phyloP scores from a whole-genome alignment of 1,140 invertebrate genomes.

The Caenorhabditis elegans region DNA sequence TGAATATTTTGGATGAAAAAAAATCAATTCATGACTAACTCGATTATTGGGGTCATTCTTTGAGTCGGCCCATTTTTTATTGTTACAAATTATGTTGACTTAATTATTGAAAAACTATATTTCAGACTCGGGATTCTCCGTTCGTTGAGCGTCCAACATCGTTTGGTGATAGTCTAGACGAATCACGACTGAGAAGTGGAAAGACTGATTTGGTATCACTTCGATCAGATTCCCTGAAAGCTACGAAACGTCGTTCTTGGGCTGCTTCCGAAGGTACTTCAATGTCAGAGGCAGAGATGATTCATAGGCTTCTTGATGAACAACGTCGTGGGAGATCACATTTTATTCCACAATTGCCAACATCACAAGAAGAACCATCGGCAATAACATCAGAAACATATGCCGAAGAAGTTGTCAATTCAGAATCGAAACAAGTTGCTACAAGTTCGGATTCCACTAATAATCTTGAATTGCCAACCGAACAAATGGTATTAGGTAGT shows the following conservation, averaged over 20 bases:
- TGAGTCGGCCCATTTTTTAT: too few relatives aligned
- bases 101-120: too few relatives aligned
- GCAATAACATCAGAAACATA: background rate
- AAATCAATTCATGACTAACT: too few relatives aligned
- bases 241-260: conserved; percentile 50
- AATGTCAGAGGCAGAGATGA: conserved; percentile 42
- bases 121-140: conserved; percentile 3
- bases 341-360: background rate
- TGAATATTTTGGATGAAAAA: too few relatives aligned
- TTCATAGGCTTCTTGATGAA: conserved; percentile 44
- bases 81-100: too few relatives aligned
- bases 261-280: conserved; percentile 47
- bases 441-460: background rate
- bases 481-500: background rate
- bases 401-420: background rate
- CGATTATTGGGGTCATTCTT: too few relatives aligned
- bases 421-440: background rate
- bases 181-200: conserved; percentile 24
- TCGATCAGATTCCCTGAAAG: conserved; percentile 47
- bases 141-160: conserved; percentile 11
- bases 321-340: conserved; percentile 42
- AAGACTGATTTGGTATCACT: conserved; percentile 45
- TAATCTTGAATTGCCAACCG: background rate
- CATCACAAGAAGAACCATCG: conserved; percentile 1
- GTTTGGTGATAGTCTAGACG: conserved; percentile 33